Evolutionary conservation across 2,797 vertebrate species (phyloP), one percentile per base, ranked within the genome.

Genomic region (Columba guinea): DNA sequence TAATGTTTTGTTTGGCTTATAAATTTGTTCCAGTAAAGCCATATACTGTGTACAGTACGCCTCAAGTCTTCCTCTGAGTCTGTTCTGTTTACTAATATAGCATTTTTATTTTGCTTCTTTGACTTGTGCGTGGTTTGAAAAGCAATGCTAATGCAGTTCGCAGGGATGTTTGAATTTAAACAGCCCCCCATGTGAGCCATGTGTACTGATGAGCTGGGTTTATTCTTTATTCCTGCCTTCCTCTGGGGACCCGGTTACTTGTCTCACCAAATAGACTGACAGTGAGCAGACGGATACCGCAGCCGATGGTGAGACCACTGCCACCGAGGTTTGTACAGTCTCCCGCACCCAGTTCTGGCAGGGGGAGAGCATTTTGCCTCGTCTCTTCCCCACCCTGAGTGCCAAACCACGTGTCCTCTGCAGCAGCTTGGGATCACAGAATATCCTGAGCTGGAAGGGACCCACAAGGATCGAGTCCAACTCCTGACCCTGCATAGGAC

Each of bases 271-370:
- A 96, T 98, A 99, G 99, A 99, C 99, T 17, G 99, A 99, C 99
- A 99, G 99, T 94, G 99, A 99, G 95, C 99, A 98, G 96, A 99
- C 99, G 23, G 99, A 99, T 95, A 99, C 99, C 56, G 99, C 98
- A 9, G 99, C 98, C 77, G 99, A 99, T 44, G 99, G 98, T 89
- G 99, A 99, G 95, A 99, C 99, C 93, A 99, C 99, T 2, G 98
- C 98, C 96, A 99, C 99, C 0, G 99, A 99, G 99, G 99, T 99
- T 98, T 98, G 98, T 99, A 98, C 84, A 92, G 90, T 59, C 28
- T 18, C 71, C 30, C 17, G 79, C 80, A 21, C 83, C 39, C 84
- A 49, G 53, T 92, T 92, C 7, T 34, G 55, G 55, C 91, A 55
- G 69, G 27, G 26, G 65, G n/a, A 53, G 48, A 79, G 62, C 27